Percentiles rank a stretch among this genome's conserved stretches.
Conservation (phyloP, 1,140 invertebrate genomes). For the Odontomachus brunneus region DNA sequence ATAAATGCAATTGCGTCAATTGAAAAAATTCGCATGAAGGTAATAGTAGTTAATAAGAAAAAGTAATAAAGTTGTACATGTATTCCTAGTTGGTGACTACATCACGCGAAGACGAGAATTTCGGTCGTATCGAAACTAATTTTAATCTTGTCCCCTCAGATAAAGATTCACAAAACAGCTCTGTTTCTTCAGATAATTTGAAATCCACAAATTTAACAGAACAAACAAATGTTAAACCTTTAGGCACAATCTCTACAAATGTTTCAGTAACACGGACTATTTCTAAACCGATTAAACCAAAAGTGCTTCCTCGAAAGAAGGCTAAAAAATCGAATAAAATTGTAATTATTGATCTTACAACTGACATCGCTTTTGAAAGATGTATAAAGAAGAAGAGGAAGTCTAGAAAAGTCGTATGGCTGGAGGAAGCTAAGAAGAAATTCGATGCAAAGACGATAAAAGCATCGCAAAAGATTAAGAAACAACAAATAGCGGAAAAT, state of each 20-base stretch:
- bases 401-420: slow-evolving; percentile 73
- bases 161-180: slow-evolving; percentile 59
- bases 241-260: slow-evolving; percentile 68
- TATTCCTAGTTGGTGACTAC: slow-evolving; percentile 69
- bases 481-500: slow-evolving; percentile 21
- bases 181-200: slow-evolving; percentile 55
- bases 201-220: slow-evolving; percentile 61
- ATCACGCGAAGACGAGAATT: slow-evolving; percentile 53
- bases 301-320: slow-evolving; percentile 60
- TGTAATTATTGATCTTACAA: slow-evolving; percentile 81
- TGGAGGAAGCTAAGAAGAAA: slow-evolving; percentile 74
- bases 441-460: slow-evolving; percentile 60
- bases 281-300: slow-evolving; percentile 59
- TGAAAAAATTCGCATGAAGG: neutral
- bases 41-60: neutral
- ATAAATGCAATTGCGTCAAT: neutral
- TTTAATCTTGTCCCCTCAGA: slow-evolving; percentile 59
- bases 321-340: slow-evolving; percentile 74
- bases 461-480: slow-evolving; percentile 59
- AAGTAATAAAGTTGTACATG: slow-evolving; percentile 53
- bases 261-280: slow-evolving; percentile 57
- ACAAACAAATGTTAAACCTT: slow-evolving; percentile 62
- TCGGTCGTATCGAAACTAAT: slow-evolving; percentile 61
- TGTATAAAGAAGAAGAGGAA: slow-evolving; percentile 75
- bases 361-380: slow-evolving; percentile 70